Evolutionary conservation across 2,888 invertebrate genomes (phyloP).

Genomic region (Troides helena): DNA sequence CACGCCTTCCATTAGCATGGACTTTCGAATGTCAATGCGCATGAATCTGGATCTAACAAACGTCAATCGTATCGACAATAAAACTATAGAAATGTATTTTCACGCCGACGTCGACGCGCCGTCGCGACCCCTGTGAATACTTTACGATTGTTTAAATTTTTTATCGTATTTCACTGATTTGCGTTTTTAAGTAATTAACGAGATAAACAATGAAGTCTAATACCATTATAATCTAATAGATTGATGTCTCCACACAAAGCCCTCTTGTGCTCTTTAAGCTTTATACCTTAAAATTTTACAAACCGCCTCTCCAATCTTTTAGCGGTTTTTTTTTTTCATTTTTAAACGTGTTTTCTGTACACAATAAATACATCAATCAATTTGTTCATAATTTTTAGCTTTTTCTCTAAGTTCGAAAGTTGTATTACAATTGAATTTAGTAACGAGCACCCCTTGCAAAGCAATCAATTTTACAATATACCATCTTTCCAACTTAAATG

Average conservation of each 20-base stretch:
- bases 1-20: conserved; percentile 71
- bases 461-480: no score
- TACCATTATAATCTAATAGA: neutral
- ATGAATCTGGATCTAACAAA: conserved; percentile 70
- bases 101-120: conserved; percentile 8
- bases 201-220: neutral
- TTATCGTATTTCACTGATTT: neutral
- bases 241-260: neutral
- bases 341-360: no score
- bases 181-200: neutral
- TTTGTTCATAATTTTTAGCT: no score
- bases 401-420: no score
- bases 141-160: conserved; percentile 6
- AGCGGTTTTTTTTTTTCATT: no score
- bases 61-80: conserved; percentile 45
- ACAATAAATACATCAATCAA: no score
- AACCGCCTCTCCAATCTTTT: no score
- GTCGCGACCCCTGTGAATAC: conserved; percentile 1
- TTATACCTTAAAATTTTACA: no score
- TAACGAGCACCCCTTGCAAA: no score
- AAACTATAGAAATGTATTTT: conserved; percentile 49
- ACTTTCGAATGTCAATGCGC: conserved; percentile 76
- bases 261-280: no score
- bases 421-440: no score
- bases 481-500: no score